Base-by-base conservation (phyloP, 2,888 invertebrate species). In the Athalia cordata region DNA sequence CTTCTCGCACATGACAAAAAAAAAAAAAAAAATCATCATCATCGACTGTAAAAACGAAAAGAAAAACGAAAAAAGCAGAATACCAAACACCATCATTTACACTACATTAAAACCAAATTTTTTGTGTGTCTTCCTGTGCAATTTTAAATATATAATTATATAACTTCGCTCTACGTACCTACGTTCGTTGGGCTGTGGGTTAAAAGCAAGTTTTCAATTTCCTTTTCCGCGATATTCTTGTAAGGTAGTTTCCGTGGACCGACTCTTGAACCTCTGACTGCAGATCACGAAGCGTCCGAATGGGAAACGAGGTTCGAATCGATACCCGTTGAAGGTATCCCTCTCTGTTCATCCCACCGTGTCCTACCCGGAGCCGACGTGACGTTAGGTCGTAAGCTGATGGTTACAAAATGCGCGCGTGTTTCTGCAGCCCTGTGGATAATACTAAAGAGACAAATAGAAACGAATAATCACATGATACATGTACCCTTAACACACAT, bases 371-470 rank as follows among this genome's bases (percentile, higher is more conserved):
- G 57, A 72, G 57, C 68, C 68, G 68, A 72, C 59, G 57, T n/a
- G 55, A 55, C 55, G 59, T 59, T 72, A 72, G 72, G 72, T 57
- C 59, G 72, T 59, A 59, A 13, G 45, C 72, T 72, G 29, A 29
- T 29, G 72, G 72, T 59, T 72, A 43, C 72, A 57, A n/a, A 72
- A 72, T 45, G 72, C 57, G 72, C 57, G 45, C 57, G 57, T 72
- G 57, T 72, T 45, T 70, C 72, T 59, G 45, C 72, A 8, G 59
- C 52, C 50, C 67, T 52, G 15, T 79, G 77, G 70, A 70, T 79
- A 74, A 77, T 77, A 78, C 50, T 65, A 79, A 77, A 62, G 66
- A 78, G 77, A 77, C 78, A 72, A 4, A 64, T 43, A 66, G 52
- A 66, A 3, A 45, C 8, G 6, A 45, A 66, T 47, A 13, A 13